Conservation (phyloP, 2,888 invertebrate species). For the Lochmaea capreae region DNA sequence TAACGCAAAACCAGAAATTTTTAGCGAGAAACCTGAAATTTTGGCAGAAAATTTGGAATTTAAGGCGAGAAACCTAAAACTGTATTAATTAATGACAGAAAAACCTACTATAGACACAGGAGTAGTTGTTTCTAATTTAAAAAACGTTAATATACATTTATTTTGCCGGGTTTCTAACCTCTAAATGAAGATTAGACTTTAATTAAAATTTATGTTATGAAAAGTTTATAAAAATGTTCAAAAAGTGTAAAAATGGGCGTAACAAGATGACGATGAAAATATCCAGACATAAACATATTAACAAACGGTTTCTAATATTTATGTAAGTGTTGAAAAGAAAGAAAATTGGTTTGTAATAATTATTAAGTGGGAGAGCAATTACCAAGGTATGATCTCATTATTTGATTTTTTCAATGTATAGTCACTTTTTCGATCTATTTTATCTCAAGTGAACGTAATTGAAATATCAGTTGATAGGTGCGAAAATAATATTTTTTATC, state of each 20-base stretch:
- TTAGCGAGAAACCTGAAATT: no score
- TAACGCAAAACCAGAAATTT: no score
- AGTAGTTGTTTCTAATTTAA: no score
- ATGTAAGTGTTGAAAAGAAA: neutral
- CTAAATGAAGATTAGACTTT: no score
- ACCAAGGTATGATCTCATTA: conserved; percentile 1
- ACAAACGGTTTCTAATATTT: neutral
- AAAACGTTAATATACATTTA: no score
- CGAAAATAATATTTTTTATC: neutral
- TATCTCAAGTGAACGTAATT: conserved; percentile 1
- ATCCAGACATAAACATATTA: neutral
- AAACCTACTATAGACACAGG: no score
- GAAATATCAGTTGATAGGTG: neutral
- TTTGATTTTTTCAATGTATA: neutral
- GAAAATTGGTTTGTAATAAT: conserved; percentile 5
- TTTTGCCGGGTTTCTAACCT: no score
- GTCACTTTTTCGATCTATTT: neutral
- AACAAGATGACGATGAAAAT: neutral
- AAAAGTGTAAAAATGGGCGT: neutral
- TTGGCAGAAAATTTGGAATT: no score
- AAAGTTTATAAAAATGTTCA: no score
- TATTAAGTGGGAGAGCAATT: neutral
- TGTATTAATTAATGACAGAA: no score
- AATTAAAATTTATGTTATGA: no score
- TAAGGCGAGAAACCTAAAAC: no score